These are phyloP conservation scores for Pseudococcus viburni DNA, from an alignment of 2,888 invertebrate genomes.

Conservation along the genomic window DNA sequence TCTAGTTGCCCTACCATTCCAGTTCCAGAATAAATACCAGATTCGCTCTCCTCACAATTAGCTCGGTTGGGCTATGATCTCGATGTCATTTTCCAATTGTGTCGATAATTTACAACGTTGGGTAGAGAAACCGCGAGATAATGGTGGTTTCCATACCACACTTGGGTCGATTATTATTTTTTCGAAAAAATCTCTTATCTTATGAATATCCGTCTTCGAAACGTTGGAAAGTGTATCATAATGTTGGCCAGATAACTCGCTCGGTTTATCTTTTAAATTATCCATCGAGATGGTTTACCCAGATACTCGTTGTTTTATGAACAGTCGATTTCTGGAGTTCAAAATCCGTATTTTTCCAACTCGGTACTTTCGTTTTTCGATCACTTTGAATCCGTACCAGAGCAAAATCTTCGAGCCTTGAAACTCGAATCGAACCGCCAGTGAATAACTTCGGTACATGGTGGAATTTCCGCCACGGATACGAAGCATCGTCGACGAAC, in stretches of 20 bases:
- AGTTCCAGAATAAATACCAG: background rate
- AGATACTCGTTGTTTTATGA: background rate
- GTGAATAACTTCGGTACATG: too few relatives aligned
- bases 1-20: background rate
- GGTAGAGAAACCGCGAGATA: constrained; percentile 9
- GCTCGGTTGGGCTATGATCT: background rate
- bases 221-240: background rate
- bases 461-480: background rate
- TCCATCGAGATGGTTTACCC: background rate
- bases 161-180: background rate
- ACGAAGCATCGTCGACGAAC: background rate
- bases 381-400: too few relatives aligned
- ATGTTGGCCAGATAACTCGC: background rate
- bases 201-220: background rate
- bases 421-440: too few relatives aligned
- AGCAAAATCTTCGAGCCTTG: too few relatives aligned
- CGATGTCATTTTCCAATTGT: background rate
- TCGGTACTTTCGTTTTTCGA: too few relatives aligned
- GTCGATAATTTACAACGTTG: background rate
- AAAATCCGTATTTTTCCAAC: background rate
- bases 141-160: background rate
- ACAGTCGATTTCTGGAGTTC: background rate
- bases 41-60: background rate
- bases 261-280: background rate
- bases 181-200: background rate